Percentiles rank a stretch among this genome's conserved stretches.
phyloP scores from a whole-genome alignment of 1,140 invertebrate species.

The Philotrypesis tridentata region DNA sequence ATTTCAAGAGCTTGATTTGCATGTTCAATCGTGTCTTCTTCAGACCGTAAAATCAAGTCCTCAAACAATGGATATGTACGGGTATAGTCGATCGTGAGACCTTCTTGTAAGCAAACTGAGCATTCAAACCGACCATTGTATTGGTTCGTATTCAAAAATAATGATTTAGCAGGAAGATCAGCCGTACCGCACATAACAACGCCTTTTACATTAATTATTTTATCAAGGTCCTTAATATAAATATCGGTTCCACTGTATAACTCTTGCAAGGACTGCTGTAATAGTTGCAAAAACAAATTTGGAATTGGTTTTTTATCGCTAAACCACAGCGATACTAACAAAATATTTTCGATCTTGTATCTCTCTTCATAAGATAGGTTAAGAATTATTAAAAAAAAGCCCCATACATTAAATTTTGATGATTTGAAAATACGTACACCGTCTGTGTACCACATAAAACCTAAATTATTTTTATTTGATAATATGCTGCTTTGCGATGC shows the following conservation, averaged over 20 bases:
- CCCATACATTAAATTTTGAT: no score
- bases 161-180: slow-evolving; percentile 14
- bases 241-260: not conserved
- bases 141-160: slow-evolving; percentile 15
- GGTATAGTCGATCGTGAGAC: not conserved
- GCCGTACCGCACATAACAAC: not conserved
- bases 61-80: not conserved
- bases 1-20: not conserved
- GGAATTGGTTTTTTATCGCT: no score
- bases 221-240: not conserved
- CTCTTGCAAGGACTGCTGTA: not conserved
- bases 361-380: no score
- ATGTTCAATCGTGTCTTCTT: not conserved
- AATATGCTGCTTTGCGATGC: no score
- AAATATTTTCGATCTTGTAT: no score
- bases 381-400: no score
- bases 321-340: no score
- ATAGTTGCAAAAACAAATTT: no score
- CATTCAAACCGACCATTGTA: slow-evolving; percentile 29
- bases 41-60: not conserved
- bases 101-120: not conserved
- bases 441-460: no score
- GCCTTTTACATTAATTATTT: not conserved
- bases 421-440: no score
- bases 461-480: no score